Percentiles rank a stretch among this genome's conserved stretches.
Conservation (phyloP, 2,113 vertebrate species). For the Percopsis transmontana region DNA sequence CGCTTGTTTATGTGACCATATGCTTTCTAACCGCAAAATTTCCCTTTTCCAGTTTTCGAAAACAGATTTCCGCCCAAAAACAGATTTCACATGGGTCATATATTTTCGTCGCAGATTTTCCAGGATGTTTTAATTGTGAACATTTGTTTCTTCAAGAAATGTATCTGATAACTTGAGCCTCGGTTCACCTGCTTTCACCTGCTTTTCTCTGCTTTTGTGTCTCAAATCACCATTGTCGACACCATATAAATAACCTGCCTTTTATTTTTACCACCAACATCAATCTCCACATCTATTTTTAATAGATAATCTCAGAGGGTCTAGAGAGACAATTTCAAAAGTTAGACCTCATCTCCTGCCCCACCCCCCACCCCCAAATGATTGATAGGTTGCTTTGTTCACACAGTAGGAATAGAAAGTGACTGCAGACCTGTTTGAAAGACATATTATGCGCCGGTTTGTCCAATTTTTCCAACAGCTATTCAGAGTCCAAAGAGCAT, state of each 20-base stretch:
- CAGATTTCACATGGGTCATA: slow-evolving; percentile 11
- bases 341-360: slow-evolving; percentile 39
- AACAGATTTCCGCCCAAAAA: slow-evolving; percentile 27
- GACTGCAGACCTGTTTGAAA: slow-evolving; percentile 50
- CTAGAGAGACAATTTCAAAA: slow-evolving; percentile 41
- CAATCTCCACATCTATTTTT: slow-evolving; percentile 44
- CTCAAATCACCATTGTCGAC: no score
- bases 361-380: slow-evolving; percentile 28
- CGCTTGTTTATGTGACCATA: slow-evolving; percentile 43
- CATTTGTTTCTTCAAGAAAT: background rate
- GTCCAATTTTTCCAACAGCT: slow-evolving; percentile 51
- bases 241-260: background rate
- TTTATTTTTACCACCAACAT: slow-evolving; percentile 2
- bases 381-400: slow-evolving; percentile 52
- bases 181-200: background rate
- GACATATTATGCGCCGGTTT: slow-evolving; percentile 49
- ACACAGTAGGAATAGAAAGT: slow-evolving; percentile 43
- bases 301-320: slow-evolving; percentile 30
- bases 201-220: no score
- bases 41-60: slow-evolving; percentile 40
- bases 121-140: background rate
- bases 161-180: background rate
- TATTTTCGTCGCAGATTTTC: background rate
- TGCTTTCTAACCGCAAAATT: slow-evolving; percentile 39
- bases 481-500: slow-evolving; percentile 45